phyloP scores from a whole-genome alignment of 2,888 invertebrate genomes.

The Shargacucullia verbasci region DNA sequence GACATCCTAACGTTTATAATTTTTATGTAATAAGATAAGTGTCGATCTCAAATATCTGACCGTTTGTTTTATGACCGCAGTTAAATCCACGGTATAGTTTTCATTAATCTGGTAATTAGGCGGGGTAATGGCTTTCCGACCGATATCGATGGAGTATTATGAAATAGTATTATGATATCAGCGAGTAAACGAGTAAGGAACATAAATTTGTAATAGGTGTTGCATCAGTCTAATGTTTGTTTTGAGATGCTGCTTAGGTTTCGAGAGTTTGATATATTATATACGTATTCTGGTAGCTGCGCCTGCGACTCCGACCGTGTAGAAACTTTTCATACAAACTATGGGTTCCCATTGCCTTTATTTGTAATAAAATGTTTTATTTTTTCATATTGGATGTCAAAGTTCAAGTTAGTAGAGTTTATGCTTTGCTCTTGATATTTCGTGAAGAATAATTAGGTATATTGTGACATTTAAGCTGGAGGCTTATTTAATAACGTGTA shows the following conservation, averaged over 20 bases:
- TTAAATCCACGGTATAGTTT: slow-evolving; percentile 34
- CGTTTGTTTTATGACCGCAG: slow-evolving; percentile 52
- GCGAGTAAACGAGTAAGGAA: slow-evolving; percentile 18
- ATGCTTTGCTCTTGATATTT: too few relatives aligned
- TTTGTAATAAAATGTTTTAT: too few relatives aligned
- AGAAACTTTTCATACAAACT: too few relatives aligned
- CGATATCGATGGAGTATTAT: slow-evolving; percentile 47
- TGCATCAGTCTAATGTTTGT: slow-evolving; percentile 35
- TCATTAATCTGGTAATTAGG: slow-evolving; percentile 55
- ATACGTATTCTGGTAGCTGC: not conserved
- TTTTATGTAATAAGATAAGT: slow-evolving; percentile 48
- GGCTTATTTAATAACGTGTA: too few relatives aligned
- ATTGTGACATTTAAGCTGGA: too few relatives aligned
- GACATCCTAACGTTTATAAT: slow-evolving; percentile 43
- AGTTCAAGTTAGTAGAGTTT: too few relatives aligned
- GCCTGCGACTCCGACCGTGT: too few relatives aligned
- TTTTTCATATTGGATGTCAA: too few relatives aligned
- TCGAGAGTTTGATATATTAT: not conserved
- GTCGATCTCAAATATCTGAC: slow-evolving; percentile 45
- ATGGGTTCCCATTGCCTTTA: too few relatives aligned
- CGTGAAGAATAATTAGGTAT: too few relatives aligned
- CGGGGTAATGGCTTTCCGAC: slow-evolving; percentile 30
- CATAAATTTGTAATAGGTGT: slow-evolving; percentile 37
- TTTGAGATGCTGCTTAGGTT: slow-evolving; percentile 8
- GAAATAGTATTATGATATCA: slow-evolving; percentile 51